Base-by-base conservation (phyloP, 2,797 vertebrate genomes). In the Rhinichthys osculus region DNA sequence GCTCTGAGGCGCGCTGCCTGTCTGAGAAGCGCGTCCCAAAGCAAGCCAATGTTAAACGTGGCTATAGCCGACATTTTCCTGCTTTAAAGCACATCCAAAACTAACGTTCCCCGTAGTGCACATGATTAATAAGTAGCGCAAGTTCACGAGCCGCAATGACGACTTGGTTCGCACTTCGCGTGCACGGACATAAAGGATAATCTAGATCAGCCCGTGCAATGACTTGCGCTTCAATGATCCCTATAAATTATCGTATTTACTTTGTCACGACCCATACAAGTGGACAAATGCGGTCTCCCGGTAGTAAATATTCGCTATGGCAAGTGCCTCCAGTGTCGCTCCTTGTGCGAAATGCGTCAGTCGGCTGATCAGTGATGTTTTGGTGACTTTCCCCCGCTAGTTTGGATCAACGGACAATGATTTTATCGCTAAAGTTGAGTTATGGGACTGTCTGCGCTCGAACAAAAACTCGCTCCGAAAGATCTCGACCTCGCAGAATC, bases 181-280 rank as follows among this genome's bases (percentile, higher is more conserved):
- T 77, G 78, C 38, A 52, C 64, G 72, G 59, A 84, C 35, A 76
- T 11, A 47, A 81, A 82, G 47, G 59, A n/a, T 44, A 33, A 91
- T 87, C 90, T 89, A 84, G 92, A 54, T 54, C 90, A 62, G 88
- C 89, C 86, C 92, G 88, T 88, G 90, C 91, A 83, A 90, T 90
- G 89, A 90, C 91, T 84, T 88, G 93, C 92, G 47, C 92, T 90
- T 17, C 92, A 89, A 52, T 90, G 82, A 76, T 92, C 87, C 81
- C 94, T 93, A 93, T 94, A 94, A 92, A 95, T 95, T 93, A 95
- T 95, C 92, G 92, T 92, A 86, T 93, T 94, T 88, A 95, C 95
- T 85, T 94, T 88, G 93, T 93, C 90, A 93, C 90, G 76, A 67
- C 70, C 74, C 23, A 76, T 79, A 78, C 89, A 92, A 42, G 91